Percentiles rank a stretch among this genome's conserved stretches.
These are phyloP conservation scores for Ptychobarbus kaznakovi DNA, from an alignment of 2,797 vertebrate species.

Conservation along the genomic window DNA sequence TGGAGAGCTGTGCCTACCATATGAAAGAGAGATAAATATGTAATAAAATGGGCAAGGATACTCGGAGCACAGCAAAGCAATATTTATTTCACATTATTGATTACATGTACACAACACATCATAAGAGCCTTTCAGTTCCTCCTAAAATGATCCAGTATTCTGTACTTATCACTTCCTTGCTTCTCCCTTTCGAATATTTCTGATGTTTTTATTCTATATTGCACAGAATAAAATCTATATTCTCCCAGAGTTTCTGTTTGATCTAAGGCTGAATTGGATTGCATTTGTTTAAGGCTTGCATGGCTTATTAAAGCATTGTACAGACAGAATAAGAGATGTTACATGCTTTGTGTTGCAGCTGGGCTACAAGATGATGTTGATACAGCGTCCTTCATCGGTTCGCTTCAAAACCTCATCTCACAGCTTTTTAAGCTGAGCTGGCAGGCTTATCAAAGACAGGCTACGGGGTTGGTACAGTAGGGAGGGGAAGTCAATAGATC, in stretches of 20 bases:
- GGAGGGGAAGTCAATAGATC: constrained; percentile 53
- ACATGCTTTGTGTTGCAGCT: constrained; percentile 45
- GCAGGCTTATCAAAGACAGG: constrained; percentile 61
- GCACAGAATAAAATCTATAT: too few relatives aligned
- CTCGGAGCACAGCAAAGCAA: constrained; percentile 9
- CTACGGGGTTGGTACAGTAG: constrained; percentile 37
- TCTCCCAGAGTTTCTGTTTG: constrained; percentile 30
- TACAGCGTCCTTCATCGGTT: constrained; percentile 46
- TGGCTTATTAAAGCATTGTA: constrained; percentile 57
- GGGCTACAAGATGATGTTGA: constrained; percentile 53
- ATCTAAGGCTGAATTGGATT: constrained; percentile 3
- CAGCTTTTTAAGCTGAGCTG: constrained; percentile 60
- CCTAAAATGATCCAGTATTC: not conserved
- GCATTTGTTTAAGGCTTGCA: constrained; percentile 52
- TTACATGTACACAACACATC: not conserved
- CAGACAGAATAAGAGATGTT: constrained; percentile 52
- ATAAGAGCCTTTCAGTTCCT: not conserved
- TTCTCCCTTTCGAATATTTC: not conserved
- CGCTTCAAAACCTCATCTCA: constrained; percentile 51
- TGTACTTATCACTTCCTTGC: not conserved
- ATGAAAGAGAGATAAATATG: constrained; percentile 48
- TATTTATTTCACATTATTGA: constrained; percentile 21
- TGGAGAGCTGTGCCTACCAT: constrained; percentile 62
- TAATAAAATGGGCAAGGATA: constrained; percentile 26
- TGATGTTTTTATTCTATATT: not conserved